phyloP scores from a whole-genome alignment of 2,888 invertebrate genomes.

The Griposia aprilina region DNA sequence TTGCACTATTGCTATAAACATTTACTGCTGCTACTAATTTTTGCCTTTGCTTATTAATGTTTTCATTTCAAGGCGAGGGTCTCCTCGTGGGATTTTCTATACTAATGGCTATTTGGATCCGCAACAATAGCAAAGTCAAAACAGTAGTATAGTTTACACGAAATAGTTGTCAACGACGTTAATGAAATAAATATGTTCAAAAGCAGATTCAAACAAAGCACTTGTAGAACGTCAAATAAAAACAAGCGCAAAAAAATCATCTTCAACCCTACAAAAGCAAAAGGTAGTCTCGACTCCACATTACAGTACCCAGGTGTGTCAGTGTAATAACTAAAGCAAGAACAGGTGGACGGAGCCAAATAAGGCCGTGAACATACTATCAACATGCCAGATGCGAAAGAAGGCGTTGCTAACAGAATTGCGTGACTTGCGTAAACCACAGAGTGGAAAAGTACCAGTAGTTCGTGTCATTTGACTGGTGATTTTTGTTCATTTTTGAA shows the following conservation, averaged over 20 bases:
- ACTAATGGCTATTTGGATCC: no score
- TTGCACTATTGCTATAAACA: no score
- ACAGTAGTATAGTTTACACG: neutral
- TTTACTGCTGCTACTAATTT: no score
- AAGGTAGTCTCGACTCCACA: conserved; percentile 4
- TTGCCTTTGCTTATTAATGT: neutral
- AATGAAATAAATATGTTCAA: neutral
- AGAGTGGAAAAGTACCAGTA: conserved; percentile 53
- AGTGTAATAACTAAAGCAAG: conserved; percentile 47
- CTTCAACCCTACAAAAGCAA: neutral
- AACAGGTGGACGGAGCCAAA: conserved; percentile 66
- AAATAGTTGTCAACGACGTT: no score
- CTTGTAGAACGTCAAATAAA: neutral
- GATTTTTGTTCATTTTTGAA: conserved; percentile 20
- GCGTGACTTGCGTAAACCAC: conserved; percentile 59
- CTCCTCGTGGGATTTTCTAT: neutral
- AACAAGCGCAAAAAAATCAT: neutral
- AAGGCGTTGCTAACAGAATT: conserved; percentile 48
- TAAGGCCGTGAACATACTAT: conserved; percentile 53
- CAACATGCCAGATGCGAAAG: conserved; percentile 54
- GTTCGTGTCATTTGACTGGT: conserved; percentile 10
- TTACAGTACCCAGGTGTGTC: conserved; percentile 45
- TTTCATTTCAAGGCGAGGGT: neutral
- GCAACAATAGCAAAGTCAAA: neutral
- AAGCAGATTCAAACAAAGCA: neutral